Conservation (phyloP, 2,888 invertebrate species). For the Craniophora ligustri region DNA sequence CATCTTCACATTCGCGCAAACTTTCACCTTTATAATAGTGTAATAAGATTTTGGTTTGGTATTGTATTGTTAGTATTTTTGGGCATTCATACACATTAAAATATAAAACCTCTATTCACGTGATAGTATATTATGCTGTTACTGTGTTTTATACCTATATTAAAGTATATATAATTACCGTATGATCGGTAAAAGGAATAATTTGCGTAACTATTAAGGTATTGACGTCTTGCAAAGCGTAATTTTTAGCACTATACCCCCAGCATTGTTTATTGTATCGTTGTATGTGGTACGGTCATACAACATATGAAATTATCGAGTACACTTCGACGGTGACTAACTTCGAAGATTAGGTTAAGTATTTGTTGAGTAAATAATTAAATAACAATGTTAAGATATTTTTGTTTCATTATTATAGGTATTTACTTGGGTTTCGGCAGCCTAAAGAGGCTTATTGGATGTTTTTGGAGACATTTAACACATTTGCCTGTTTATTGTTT, state of each 20-base stretch:
- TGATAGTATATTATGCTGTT: too few species aligned
- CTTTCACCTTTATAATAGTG: too few species aligned
- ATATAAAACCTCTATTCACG: too few species aligned
- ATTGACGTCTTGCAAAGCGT: background rate
- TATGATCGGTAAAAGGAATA: background rate
- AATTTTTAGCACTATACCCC: conserved; percentile 27
- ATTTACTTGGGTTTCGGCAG: too few species aligned
- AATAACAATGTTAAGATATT: conserved; percentile 18
- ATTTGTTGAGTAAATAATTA: conserved; percentile 4
- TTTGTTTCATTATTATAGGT: conserved; percentile 5
- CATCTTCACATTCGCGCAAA: too few species aligned
- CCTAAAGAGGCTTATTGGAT: too few species aligned
- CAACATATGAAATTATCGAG: conserved; percentile 15
- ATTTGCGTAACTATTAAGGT: background rate
- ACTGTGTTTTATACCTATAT: too few species aligned
- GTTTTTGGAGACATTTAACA: conserved; percentile 10
- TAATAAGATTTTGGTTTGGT: too few species aligned
- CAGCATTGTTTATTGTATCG: conserved; percentile 36
- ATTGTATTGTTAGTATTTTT: too few species aligned
- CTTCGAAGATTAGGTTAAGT: conserved; percentile 25
- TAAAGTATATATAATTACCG: too few species aligned
- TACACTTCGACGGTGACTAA: background rate
- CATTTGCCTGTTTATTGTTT: too few species aligned
- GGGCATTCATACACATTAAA: too few species aligned
- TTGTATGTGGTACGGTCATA: conserved; percentile 24